Base-by-base conservation (phyloP, 1,140 invertebrate species). In the Nymphalis io region DNA sequence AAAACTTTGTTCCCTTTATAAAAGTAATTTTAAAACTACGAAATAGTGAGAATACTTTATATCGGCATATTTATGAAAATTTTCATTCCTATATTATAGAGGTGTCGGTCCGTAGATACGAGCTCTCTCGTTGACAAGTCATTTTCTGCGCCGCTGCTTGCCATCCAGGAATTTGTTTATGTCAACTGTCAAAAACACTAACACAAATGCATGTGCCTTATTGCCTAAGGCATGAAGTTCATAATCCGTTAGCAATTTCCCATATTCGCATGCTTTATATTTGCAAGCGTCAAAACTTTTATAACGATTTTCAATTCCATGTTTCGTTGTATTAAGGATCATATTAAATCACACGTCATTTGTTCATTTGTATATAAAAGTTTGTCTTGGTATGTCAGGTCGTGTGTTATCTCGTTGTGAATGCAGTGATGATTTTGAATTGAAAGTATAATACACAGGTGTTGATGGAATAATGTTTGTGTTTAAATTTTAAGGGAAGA, bases 131-230 rank as follows among this genome's bases (percentile, higher is more conserved):
- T 20, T 85, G 84, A 86, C 84, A 84, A 55, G 81, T 88, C 75
- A 86, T 88, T 86, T 84, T 86, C 81, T 81, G 83, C 85, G 59
- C 74, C 78, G 70, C 70, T 72, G 83, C 73, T 70, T 80, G 51
- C 76, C 53, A 63, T 71, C 63, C 68, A 57, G 60, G 70, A 70
- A 82, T 81, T 79, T 81, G 76, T 68, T 79, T 81, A 82, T 78
- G 76, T 76, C 74, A 76, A 63, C 55, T 42, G 61, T 70, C 68
- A 63, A 51, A 64, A 60, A 38, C 60, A 63, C 18, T 12, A 39
- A 53, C 21, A 63, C 8, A 51, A n/a, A 33, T n/a, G 18, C 18
- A 33, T 38, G 11, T 38, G 16, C 27, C 27, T n/a, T 63, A 63
- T 20, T 21, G 0, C 18, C 1, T 18, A 38, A 0, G 16, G 1